phyloP scores from a whole-genome alignment of 1,140 invertebrate species.

The Ctenoplectra terminalis region DNA sequence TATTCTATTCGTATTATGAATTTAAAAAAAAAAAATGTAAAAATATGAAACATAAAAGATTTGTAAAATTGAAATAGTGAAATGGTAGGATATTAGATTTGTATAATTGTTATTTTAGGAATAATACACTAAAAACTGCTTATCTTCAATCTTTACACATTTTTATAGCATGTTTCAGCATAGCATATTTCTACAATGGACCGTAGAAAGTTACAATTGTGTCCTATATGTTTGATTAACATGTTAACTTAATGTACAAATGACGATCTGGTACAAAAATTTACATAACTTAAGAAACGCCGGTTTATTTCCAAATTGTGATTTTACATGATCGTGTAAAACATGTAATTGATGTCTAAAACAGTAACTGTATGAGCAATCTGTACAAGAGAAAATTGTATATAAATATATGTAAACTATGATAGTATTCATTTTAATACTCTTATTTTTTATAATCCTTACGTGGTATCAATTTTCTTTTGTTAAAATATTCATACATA shows the following conservation, averaged over 20 bases:
- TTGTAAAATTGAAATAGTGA: not conserved
- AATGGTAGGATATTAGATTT: slow-evolving; percentile 8
- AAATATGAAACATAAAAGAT: not conserved
- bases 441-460: not conserved
- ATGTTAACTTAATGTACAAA: slow-evolving; percentile 52
- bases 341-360: slow-evolving; percentile 26
- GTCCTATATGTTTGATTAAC: slow-evolving; percentile 42
- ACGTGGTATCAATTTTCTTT: too few species aligned
- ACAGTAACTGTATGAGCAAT: slow-evolving; percentile 29
- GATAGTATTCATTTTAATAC: slow-evolving; percentile 5
- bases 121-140: not conserved
- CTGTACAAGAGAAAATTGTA: slow-evolving; percentile 37
- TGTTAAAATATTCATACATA: too few species aligned
- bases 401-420: slow-evolving; percentile 37
- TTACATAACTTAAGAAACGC: slow-evolving; percentile 41
- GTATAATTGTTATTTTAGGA: slow-evolving; percentile 6
- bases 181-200: too few species aligned
- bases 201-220: slow-evolving; percentile 17
- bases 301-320: slow-evolving; percentile 30
- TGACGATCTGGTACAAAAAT: slow-evolving; percentile 51
- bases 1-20: not conserved
- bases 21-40: not conserved
- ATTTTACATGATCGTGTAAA: slow-evolving; percentile 30
- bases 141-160: slow-evolving; percentile 18
- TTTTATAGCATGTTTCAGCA: slow-evolving; percentile 42